phyloP scores from a whole-genome alignment of 2,888 invertebrate species.

The Drosophila peninsularis region DNA sequence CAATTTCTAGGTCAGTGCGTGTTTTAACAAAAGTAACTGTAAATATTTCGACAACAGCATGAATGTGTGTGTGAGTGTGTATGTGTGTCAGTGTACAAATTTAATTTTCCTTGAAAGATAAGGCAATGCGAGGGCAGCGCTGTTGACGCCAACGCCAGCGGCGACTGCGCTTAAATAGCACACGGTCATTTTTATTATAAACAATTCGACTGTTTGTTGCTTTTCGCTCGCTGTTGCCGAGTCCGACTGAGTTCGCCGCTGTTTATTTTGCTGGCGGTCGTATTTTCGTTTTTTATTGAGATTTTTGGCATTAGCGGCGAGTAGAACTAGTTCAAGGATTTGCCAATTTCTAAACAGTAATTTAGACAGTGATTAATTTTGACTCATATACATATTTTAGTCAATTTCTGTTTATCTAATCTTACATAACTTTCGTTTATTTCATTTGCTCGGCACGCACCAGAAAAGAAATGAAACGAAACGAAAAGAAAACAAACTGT shows the following conservation, averaged over 20 bases:
- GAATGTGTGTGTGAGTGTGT: conserved; percentile 7
- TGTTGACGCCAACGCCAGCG: conserved; percentile 14
- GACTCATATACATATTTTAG: background rate
- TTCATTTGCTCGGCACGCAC: conserved; percentile 5
- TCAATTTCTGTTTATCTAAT: background rate
- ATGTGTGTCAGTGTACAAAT: conserved; percentile 41
- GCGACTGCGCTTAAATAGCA: conserved; percentile 77
- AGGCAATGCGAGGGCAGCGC: conserved; percentile 57
- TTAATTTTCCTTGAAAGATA: conserved; percentile 84
- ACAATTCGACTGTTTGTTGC: conserved; percentile 66
- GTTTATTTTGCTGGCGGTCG: conserved; percentile 65
- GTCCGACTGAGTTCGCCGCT: conserved; percentile 57
- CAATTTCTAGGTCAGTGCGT: conserved; percentile 53
- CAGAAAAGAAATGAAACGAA: background rate
- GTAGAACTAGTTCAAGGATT: conserved; percentile 75
- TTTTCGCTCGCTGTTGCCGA: conserved; percentile 61
- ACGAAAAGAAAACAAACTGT: conserved; percentile 42
- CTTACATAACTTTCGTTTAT: conserved; percentile 7
- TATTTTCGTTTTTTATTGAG: conserved; percentile 38
- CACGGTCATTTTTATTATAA: conserved; percentile 84
- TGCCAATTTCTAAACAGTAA: conserved; percentile 38
- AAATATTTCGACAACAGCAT: conserved; percentile 51
- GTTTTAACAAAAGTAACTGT: conserved; percentile 47
- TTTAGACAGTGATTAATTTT: conserved; percentile 5
- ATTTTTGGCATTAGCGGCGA: conserved; percentile 41